Base-by-base conservation (phyloP, 1,140 invertebrate genomes). In the Pygmarrhopalites habei region DNA sequence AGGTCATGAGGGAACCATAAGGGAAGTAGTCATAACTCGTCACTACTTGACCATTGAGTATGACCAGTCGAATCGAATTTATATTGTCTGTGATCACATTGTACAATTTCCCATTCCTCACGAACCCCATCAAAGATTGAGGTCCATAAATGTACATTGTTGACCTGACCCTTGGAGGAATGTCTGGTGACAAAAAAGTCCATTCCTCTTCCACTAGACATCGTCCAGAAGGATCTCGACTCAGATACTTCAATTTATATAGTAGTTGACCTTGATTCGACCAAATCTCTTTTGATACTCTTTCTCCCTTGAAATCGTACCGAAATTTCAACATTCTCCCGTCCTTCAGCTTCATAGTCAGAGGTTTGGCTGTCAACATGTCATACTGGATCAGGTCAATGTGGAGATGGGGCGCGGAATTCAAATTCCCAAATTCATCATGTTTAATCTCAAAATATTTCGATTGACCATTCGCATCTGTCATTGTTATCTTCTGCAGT, bases 221-320 rank as follows among this genome's bases (percentile, higher is more conserved):
- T 39, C 29, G 60, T 12, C 43, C 58, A 1, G 21, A 17, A 21
- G 62, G 59, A 30, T 62, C 51, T 0, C 64, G n/a, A 12, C 10
- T 39, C 35, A 65, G 3, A 51, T 65, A 65, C 1, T 47, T 19
- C 28, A 21, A 46, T 15, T 44, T 41, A 1, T 15, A 15, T 5
- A 29, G 17, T 21, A 60, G 21, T 4, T 53, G 12, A 1, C 58
- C 63, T 7, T 43, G 19, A 1, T 1, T 2, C 3, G 2, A 17
- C 14, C 23, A 55, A 2, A 65, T 55, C n/a, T 29, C 29, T 23
- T 65, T 65, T 2, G 58, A 14, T 1, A 56, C 46, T 28, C 64
- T 39, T 44, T 65, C 64, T 2, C 64, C 64, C 12, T 65, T 39
- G n/a, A 2, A 17, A 39, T 65, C 64, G 47, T 65, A 65, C 1